Evolutionary conservation across 2,888 invertebrate species (phyloP), one percentile per base, ranked within the genome.

Genomic region (Ashinkailepas kermadecensis): DNA sequence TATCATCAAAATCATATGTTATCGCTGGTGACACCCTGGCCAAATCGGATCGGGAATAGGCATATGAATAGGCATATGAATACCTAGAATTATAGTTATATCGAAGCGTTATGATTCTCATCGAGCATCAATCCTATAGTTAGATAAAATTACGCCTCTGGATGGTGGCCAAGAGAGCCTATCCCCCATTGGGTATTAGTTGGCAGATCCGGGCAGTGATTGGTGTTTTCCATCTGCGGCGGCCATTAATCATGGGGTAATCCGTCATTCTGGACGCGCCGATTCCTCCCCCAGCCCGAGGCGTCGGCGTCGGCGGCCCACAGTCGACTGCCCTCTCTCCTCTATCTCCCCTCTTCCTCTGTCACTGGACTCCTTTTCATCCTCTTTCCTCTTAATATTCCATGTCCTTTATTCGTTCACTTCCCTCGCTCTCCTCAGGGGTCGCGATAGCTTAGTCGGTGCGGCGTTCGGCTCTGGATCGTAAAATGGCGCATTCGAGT

Each of bases 121-220:
- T 21, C 39, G 54, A 39, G 9, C 54, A 54, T 18, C 74, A 54
- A 74, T 54, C 74, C 74, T 74, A 74, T 74, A 54, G 54, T 74
- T 74, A 74, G 74, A 74, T 74, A 74, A 54, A 74, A 74, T 74
- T 74, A 74, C 74, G 21, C 54, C 74, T 74, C 74, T 74, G 74
- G 74, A 74, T 39, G 54, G 39, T 18, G 54, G 74, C 74, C 74
- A 74, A 54, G 74, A 74, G 54, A 54, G 74, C 74, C 25, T 12
- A 21, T 54, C 74, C 74, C 54, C 74, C 74, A 74, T 74, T 74
- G 74, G 74, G 74, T 54, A 74, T 74, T 74, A 74, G 74, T 21
- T 21, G 74, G 74, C 74, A 54, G 74, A 74, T 74, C 74, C 54
- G 74, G 54, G 8, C 74, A 54, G 74, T 74, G 74, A 74, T 74